Evolutionary conservation across 2,113 vertebrate species (phyloP), one percentile per base, ranked within the genome.

Genomic region (Poeciliopsis turrubarensis): DNA sequence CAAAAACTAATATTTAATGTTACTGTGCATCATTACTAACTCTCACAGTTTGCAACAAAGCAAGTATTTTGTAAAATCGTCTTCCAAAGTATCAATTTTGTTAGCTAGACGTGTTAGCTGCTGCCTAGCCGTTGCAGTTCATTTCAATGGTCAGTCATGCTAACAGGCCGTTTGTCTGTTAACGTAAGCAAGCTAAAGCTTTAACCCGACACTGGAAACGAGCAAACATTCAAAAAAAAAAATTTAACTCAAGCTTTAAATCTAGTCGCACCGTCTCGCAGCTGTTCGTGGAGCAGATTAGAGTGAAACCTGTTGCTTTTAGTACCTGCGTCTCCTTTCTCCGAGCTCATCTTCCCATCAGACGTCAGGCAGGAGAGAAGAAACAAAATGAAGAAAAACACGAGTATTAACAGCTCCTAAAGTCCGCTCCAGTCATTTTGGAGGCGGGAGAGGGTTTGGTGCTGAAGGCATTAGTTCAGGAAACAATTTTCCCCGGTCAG

Each of bases 401-500:
- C 51, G 4, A 57, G 1, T 15, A 11, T 6, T 13, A 76, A 12
- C 34, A 72, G 26, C 26, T 37, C 4, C 0, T 9, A 54, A 0
- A 22, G 60, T 4, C 6, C 0, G 5, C 9, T 13, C 0, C 0
- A 26, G 39, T 29, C 89, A 91, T 88, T 34, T 60, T 68, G 27
- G 2, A 30, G 44, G 5, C 61, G 41, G 73, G 26, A 61, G 17
- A 67, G 25, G 44, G 3, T 78, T 72, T 22, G 37, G 61, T 14
- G 65, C 75, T n/a, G 64, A 81, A 65, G 68, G 5, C 1, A 63
- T 69, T 74, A 91, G 89, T 91, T 89, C 92, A 95, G 94, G 94
- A 95, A 95, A 93, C 93, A 89, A 93, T 93, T 93, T 94, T 93
- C 92, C 92, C 94, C 91, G 93, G 93, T 94, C 75, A 73, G 29